phyloP scores from a whole-genome alignment of 2,113 vertebrate genomes.

The Cyanoramphus novaezelandiae region DNA sequence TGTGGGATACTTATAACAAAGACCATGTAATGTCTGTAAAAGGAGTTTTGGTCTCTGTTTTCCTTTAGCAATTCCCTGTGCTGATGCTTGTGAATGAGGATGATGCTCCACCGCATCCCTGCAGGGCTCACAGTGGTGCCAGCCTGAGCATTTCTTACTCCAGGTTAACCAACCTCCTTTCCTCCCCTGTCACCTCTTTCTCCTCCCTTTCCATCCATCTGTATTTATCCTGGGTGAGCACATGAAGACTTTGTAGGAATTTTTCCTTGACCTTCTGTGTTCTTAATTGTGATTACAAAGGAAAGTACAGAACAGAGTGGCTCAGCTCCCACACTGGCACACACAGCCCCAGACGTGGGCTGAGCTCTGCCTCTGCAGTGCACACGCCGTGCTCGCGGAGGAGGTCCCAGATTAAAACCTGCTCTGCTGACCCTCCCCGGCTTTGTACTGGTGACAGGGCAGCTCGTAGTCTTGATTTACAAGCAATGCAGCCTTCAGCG shows the following conservation, averaged over 20 bases:
- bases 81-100: not conserved
- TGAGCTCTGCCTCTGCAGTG: not conserved
- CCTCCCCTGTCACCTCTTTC: not conserved
- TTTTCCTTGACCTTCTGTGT: not conserved
- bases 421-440: not conserved
- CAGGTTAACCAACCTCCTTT: not conserved
- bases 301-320: accelerated
- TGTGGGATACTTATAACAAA: not conserved
- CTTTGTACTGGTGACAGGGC: not conserved
- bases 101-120: not conserved
- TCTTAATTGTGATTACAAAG: not conserved
- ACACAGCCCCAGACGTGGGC: not conserved
- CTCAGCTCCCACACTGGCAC: not conserved
- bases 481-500: not conserved
- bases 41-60: not conserved
- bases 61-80: accelerated
- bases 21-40: not conserved
- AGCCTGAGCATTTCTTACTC: not conserved
- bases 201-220: not conserved
- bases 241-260: not conserved
- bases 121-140: accelerated
- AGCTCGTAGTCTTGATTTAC: not conserved
- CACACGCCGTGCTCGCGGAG: accelerated
- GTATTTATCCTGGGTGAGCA: not conserved
- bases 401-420: not conserved